These are phyloP conservation scores for Cyclophora punctaria DNA, from an alignment of 2,888 invertebrate species.

Conservation along the genomic window DNA sequence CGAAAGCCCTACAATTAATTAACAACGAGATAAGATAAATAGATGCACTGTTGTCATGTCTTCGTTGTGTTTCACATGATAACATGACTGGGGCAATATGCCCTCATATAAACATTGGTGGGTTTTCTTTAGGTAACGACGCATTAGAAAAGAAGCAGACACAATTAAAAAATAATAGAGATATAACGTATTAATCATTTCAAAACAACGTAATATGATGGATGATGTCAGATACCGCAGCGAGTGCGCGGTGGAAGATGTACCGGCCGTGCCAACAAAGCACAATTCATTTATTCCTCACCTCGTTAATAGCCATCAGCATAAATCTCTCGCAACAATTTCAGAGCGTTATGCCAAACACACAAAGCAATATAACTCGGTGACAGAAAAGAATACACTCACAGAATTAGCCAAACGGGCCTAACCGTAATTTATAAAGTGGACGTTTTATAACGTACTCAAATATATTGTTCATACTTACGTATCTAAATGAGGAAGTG, in stretches of 20 bases:
- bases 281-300: conserved; percentile 11
- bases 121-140: no score
- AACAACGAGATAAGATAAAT: not conserved
- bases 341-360: conserved; percentile 13
- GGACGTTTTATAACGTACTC: not conserved
- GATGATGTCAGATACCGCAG: no score
- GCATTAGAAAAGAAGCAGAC: no score
- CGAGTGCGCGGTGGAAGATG: not conserved
- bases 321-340: conserved; percentile 11
- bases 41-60: no score
- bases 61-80: not conserved
- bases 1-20: not conserved
- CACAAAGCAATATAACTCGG: conserved; percentile 5
- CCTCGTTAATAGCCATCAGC: conserved; percentile 11
- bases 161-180: not conserved
- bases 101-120: no score
- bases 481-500: conserved; percentile 13
- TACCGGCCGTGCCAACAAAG: conserved; percentile 10
- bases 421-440: conserved; percentile 1
- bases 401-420: conserved; percentile 8
- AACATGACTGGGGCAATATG: not conserved
- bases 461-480: conserved; percentile 5
- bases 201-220: no score
- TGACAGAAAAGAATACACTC: conserved; percentile 13
- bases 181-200: not conserved